A percentile compares a stretch with the other conserved stretches of the same genome.
Conservation (phyloP, 2,888 invertebrate genomes). For the Melolontha melolontha region DNA sequence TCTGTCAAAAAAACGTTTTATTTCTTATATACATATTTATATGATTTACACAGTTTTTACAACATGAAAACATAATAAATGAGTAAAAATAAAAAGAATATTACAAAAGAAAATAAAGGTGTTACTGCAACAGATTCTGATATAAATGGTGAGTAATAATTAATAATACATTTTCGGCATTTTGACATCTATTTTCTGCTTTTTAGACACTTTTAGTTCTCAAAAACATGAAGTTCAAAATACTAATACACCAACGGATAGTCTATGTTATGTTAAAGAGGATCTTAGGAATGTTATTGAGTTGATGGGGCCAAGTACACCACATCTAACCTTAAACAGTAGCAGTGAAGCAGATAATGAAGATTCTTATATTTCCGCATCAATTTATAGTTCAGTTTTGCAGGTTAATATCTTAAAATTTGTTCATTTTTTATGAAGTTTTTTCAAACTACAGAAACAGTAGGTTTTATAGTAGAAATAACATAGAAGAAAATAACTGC, state of each 20-base stretch:
- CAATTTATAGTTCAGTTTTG: conserved; percentile 41
- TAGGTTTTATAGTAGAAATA: too few relatives aligned
- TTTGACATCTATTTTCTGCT: background rate
- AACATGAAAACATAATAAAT: conserved; percentile 20
- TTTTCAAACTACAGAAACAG: background rate
- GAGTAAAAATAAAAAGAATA: background rate
- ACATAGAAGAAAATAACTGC: too few relatives aligned
- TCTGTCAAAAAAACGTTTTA: conserved; percentile 40
- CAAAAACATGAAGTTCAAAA: background rate
- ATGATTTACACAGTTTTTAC: conserved; percentile 22
- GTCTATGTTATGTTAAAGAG: conserved; percentile 46
- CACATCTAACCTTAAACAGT: conserved; percentile 43
- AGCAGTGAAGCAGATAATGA: conserved; percentile 50
- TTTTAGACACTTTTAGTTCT: conserved; percentile 5
- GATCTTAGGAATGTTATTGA: conserved; percentile 53
- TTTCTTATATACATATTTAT: background rate
- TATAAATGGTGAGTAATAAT: conserved; percentile 34
- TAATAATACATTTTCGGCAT: background rate
- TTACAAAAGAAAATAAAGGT: conserved; percentile 36
- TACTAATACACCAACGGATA: conserved; percentile 1
- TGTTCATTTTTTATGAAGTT: background rate
- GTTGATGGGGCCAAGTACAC: conserved; percentile 52
- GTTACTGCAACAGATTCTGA: conserved; percentile 40
- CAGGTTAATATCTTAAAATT: conserved; percentile 27
- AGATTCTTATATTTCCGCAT: conserved; percentile 44